Conservation (phyloP, 2,888 invertebrate species). For the Bimastos eiseni region DNA sequence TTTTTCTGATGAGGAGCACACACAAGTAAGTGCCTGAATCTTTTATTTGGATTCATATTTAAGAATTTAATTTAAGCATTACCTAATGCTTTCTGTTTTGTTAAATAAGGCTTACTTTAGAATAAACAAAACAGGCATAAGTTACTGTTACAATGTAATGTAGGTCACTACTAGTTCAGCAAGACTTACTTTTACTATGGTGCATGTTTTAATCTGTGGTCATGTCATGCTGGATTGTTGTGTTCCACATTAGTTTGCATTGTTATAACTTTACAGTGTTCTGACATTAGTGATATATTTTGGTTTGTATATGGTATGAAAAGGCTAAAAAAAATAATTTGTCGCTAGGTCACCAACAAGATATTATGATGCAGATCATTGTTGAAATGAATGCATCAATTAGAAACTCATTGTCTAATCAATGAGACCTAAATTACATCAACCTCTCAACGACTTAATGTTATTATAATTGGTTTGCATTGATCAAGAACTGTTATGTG, state of each 20-base stretch:
- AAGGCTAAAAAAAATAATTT: not conserved
- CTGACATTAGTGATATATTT: not conserved
- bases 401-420: not conserved
- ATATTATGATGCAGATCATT: conserved; percentile 13
- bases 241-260: not conserved
- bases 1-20: conserved; percentile 95
- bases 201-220: not conserved
- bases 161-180: not conserved
- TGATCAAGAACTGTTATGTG: too few relatives aligned
- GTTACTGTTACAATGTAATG: not conserved
- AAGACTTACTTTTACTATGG: not conserved
- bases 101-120: not conserved
- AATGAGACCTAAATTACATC: not conserved
- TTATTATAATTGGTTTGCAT: too few relatives aligned
- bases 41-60: not conserved
- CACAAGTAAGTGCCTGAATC: conserved; percentile 76
- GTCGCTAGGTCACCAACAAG: not conserved
- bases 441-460: not conserved
- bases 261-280: not conserved
- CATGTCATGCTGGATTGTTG: not conserved
- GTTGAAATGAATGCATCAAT: not conserved
- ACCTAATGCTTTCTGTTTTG: not conserved
- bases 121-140: not conserved
- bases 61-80: not conserved
- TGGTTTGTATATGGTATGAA: not conserved